A percentile compares a stretch with the other conserved stretches of the same genome.
These are phyloP conservation scores for Pangasius sanitwongsei DNA, from an alignment of 2,797 vertebrate species.

Conservation along the genomic window DNA sequence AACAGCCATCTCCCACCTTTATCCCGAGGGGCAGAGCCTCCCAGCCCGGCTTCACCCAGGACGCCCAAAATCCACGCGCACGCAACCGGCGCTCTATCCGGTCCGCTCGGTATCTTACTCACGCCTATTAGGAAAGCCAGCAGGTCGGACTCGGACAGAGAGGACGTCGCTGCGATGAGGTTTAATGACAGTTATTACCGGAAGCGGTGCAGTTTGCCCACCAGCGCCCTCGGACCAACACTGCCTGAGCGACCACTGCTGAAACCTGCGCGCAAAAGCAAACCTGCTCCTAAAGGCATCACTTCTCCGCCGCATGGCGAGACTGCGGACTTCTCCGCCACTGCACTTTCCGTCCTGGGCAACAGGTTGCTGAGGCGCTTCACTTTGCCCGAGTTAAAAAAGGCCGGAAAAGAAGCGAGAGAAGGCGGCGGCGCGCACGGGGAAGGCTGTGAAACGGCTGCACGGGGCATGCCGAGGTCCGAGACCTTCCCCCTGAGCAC, in stretches of 20 bases:
- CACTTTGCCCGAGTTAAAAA: slow-evolving; percentile 73
- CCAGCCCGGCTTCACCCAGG: slow-evolving; percentile 45
- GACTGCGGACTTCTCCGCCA: not conserved
- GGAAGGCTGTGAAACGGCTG: not conserved
- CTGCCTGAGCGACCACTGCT: slow-evolving; percentile 61
- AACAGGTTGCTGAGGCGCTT: slow-evolving; percentile 73
- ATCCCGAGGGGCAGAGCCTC: slow-evolving; percentile 7
- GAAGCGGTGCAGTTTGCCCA: slow-evolving; percentile 75
- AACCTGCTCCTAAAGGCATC: slow-evolving; percentile 48
- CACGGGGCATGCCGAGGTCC: slow-evolving; percentile 64
- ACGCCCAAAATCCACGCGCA: slow-evolving; percentile 47
- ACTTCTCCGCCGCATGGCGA: slow-evolving; percentile 47
- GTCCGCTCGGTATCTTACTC: slow-evolving; percentile 63
- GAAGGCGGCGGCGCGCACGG: not conserved
- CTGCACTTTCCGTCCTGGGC: slow-evolving; percentile 63
- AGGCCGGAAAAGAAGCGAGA: slow-evolving; percentile 42
- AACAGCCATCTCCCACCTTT: slow-evolving; percentile 48
- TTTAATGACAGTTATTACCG: slow-evolving; percentile 72
- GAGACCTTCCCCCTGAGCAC: slow-evolving; percentile 68
- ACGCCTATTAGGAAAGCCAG: slow-evolving; percentile 63
- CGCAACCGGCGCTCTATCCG: slow-evolving; percentile 19
- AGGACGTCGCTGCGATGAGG: slow-evolving; percentile 36
- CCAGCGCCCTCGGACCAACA: slow-evolving; percentile 60
- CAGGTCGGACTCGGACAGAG: slow-evolving; percentile 25
- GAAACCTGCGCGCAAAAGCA: slow-evolving; percentile 60